These are phyloP conservation scores for Eurystomus gularis DNA, from an alignment of 2,113 vertebrate genomes.

Conservation along the genomic window DNA sequence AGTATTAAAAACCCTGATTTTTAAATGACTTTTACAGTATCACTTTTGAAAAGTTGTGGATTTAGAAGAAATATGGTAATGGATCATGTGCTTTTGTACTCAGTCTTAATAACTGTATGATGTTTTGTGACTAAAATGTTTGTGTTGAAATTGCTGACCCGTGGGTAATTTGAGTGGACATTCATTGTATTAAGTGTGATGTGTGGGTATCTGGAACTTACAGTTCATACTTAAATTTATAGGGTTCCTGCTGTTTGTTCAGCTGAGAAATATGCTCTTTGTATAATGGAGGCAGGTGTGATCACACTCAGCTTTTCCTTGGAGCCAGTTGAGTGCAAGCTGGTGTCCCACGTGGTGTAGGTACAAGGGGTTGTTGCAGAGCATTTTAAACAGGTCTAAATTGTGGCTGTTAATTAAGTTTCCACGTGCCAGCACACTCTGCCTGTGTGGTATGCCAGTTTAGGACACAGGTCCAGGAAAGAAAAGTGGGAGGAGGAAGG, in stretches of 20 bases:
- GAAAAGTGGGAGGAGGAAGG: neutral
- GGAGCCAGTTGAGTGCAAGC: neutral
- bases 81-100: neutral
- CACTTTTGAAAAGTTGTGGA: neutral
- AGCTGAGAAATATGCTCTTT: neutral
- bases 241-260: neutral
- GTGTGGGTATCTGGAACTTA: neutral
- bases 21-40: neutral
- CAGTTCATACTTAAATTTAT: neutral
- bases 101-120: neutral
- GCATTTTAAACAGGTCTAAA: neutral
- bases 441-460: neutral
- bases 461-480: neutral
- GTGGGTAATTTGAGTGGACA: neutral
- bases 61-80: neutral
- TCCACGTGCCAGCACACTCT: neutral
- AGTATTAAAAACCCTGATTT: neutral
- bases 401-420: neutral
- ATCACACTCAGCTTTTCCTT: neutral
- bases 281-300: neutral
- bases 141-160: neutral
- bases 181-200: neutral
- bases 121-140: neutral
- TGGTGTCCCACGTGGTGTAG: fast-evolving
- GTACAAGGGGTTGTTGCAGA: neutral